Base-by-base conservation (phyloP, 2,113 vertebrate genomes). In the Carassius carassius region DNA sequence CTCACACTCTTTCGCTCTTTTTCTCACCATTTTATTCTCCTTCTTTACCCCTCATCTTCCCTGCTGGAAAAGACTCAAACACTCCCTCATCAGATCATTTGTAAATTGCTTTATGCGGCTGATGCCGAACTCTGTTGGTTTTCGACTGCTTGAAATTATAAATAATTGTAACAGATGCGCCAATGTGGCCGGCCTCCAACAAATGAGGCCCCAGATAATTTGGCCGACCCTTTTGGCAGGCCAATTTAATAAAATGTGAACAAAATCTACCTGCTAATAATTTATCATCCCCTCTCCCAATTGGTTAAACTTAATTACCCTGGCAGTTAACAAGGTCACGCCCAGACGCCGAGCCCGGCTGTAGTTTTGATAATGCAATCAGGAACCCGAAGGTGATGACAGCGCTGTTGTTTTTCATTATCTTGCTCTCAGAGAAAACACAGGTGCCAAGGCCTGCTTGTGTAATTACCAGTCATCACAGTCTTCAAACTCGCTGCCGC, bases 191-290 rank as follows among this genome's bases (percentile, higher is more conserved):
- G 95, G 96, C 95, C 97, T 99, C 98, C 98, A 99, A 96, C 97
- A 98, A 98, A 99, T 94, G 97, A 99, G 97, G 96, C 98, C 97
- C 97, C 96, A 97, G 98, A 97, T 99, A 99, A 99, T 99, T 98
- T 97, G 96, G 96, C 96, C 97, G 96, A 98, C 96, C 96, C 91
- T 95, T 98, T 98, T 99, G 97, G 99, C 98, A 98, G 98, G 96
- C 97, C 97, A 99, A 99, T 99, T 99, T 99, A 99, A 99, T 99
- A 99, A 99, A 99, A 99, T 96, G 97, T 97, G 97, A 99, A 99
- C 97, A 98, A 98, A 99, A 98, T 98, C 97, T 98, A 98, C 96
- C 96, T 95, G 96, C 97, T 99, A 99, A 99, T 99, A 99, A 99
- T 99, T 98, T 98, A 99, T 99, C 98, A 99, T 99, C 97, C 97